Conservation (phyloP, 1,140 invertebrate species). For the Cydia fagiglandana region DNA sequence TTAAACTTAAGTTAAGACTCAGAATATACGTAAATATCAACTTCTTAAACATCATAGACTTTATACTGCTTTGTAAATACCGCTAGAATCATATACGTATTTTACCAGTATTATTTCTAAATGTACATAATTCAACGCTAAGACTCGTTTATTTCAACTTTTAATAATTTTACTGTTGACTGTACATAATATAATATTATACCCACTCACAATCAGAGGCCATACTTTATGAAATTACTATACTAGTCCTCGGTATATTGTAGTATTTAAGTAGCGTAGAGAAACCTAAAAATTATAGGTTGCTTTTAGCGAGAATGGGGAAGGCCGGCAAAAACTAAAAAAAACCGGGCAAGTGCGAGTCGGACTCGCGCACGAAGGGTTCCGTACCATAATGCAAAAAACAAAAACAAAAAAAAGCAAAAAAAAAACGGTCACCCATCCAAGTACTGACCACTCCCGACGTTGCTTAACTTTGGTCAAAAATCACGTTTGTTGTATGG, state of each 20-base stretch:
- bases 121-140: not conserved
- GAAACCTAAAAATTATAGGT: not conserved
- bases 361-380: no score
- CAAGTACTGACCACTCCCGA: no score
- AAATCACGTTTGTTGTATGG: no score
- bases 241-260: slow-evolving; percentile 41
- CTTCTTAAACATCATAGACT: not conserved
- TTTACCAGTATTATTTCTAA: slow-evolving; percentile 15
- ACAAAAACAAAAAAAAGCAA: no score
- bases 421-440: no score
- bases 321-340: not conserved
- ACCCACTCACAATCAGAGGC: slow-evolving; percentile 48
- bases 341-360: no score
- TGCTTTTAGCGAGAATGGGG: no score
- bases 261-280: slow-evolving; percentile 27
- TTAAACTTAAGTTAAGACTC: no score
- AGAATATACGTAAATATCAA: slow-evolving; percentile 4
- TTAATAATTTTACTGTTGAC: not conserved
- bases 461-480: no score
- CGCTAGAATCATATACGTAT: not conserved
- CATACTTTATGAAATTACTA: slow-evolving; percentile 50
- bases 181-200: slow-evolving; percentile 5
- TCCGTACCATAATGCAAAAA: no score
- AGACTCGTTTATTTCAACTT: not conserved
- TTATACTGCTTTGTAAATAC: slow-evolving; percentile 41